These are phyloP conservation scores for Alouatta palliata DNA, from an alignment of 2,113 vertebrate genomes.

Conservation along the genomic window DNA sequence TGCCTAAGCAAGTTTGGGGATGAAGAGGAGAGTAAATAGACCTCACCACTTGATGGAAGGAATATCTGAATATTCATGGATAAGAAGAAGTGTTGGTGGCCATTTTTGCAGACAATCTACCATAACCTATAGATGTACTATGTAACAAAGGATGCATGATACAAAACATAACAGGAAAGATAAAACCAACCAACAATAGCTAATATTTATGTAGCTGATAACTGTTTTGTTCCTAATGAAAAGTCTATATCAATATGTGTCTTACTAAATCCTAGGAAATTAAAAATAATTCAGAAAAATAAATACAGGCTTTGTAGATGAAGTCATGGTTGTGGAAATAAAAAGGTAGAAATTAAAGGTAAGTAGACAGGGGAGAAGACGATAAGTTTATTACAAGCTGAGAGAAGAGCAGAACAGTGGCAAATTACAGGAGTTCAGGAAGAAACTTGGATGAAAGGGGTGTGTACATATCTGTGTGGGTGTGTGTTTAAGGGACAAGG, in stretches of 20 bases:
- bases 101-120: not conserved
- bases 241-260: not conserved
- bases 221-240: not conserved
- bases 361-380: not conserved
- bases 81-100: not conserved
- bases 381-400: not conserved
- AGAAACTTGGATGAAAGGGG: not conserved
- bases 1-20: not conserved
- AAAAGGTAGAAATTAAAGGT: not conserved
- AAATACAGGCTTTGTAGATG: not conserved
- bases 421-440: not conserved
- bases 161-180: not conserved
- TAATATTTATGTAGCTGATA: not conserved
- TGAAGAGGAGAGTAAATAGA: not conserved
- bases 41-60: not conserved
- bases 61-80: not conserved
- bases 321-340: not conserved
- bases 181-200: not conserved
- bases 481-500: not conserved
- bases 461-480: not conserved
- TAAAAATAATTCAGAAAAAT: not conserved
- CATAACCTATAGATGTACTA: not conserved
- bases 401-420: not conserved
- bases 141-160: not conserved
- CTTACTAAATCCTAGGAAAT: not conserved